Evolutionary conservation across 1,140 invertebrate species (phyloP), one percentile per base, ranked within the genome.

Genomic region (Helicoverpa zea): DNA sequence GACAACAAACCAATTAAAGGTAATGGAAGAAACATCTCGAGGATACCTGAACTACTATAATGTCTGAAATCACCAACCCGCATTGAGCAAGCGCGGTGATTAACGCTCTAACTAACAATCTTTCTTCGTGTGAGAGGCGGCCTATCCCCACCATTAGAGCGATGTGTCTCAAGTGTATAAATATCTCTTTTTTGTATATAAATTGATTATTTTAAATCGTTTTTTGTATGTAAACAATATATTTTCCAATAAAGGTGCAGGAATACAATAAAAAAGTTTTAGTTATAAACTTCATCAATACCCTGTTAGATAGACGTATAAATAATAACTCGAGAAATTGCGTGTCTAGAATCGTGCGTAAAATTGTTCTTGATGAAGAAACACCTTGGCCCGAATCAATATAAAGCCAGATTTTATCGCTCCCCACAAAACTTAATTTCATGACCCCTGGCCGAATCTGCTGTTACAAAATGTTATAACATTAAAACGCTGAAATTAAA

Each of bases 331-430:
- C 3, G 52, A 56, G 70, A 73, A 56, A 58, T 73, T 52, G 70
- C 70, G 70, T 76, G 59, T 76, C 74, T 76, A 2, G 64, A 78
- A 18, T 75, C 49, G 35, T 56, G 79, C 56, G 23, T 74, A 61
- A 63, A 78, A 61, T 23, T 23, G 23, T 49, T 79, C 35, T 63
- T 64, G 59, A 79, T 86, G 85, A 86, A 83, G 75, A 85, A 86
- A 81, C 75, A 86, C 85, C 81, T 82, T 83, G 82, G 66, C 78
- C 78, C 75, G 76, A 85, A 87, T 87, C 84, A 85, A 87, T 83
- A 85, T 78, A 47, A 81, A 79, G 43, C 52, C 74, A 63, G 85
- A 87, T 85, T 87, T 87, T 84, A 85, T 85, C 84, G 81, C 75
- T 70, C 30, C 70, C 78, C 63, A 81, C 63, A 58, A 84, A 83